A percentile compares a stretch with the other conserved stretches of the same genome.
phyloP scores from a whole-genome alignment of 2,113 vertebrate genomes.

The Eulemur macaco region DNA sequence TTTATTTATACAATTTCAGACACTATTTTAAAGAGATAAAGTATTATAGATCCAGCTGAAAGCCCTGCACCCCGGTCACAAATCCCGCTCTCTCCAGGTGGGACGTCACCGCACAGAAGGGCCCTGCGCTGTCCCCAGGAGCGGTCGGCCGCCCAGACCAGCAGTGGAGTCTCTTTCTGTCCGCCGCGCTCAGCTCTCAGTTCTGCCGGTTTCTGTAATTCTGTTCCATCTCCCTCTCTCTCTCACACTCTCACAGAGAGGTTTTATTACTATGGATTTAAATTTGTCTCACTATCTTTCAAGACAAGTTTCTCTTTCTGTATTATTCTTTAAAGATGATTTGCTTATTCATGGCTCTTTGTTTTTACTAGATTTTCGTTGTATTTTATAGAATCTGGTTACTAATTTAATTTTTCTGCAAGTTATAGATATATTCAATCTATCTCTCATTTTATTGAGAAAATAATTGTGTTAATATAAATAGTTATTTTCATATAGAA shows the following conservation, averaged over 20 bases:
- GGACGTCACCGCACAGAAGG: neutral
- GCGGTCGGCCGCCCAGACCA: neutral
- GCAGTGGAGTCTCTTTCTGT: too few species aligned
- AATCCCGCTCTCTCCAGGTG: neutral
- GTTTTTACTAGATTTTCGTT: neutral
- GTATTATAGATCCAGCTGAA: neutral
- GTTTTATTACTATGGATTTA: neutral
- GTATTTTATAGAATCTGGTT: neutral
- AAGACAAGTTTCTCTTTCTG: neutral
- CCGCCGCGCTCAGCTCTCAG: too few species aligned
- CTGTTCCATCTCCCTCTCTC: neutral
- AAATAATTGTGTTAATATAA: neutral
- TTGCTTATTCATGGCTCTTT: neutral
- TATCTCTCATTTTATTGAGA: neutral
- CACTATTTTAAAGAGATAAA: neutral
- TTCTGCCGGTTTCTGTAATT: neutral
- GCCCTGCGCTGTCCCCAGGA: neutral
- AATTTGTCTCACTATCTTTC: neutral
- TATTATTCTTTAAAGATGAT: neutral
- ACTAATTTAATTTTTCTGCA: neutral
- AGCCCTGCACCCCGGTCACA: neutral
- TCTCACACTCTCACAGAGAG: neutral
- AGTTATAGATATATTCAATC: neutral
- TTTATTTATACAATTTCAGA: neutral
- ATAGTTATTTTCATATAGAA: neutral